Conservation (phyloP, 2,888 invertebrate genomes). For the Carcina quercana region DNA sequence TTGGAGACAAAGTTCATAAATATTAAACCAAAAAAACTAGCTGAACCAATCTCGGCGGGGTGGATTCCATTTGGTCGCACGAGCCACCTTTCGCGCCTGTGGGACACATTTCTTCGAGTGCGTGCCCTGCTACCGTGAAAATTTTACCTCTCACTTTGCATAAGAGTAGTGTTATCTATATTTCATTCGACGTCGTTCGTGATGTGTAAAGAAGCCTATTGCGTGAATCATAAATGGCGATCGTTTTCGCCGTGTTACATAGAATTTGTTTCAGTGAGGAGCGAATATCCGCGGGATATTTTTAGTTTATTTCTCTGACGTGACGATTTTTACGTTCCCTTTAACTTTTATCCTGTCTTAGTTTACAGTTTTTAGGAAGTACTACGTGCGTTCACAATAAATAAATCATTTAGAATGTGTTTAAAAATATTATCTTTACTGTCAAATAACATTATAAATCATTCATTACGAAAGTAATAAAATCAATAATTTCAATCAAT, state of each 20-base stretch:
- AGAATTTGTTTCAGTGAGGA: conserved; percentile 37
- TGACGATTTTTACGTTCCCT: conserved; percentile 25
- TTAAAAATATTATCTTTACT: no score
- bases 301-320: conserved; percentile 27
- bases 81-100: conserved; percentile 35
- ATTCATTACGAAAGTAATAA: no score
- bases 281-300: conserved; percentile 25
- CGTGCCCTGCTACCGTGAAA: conserved; percentile 49
- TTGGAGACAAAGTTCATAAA: conserved; percentile 58
- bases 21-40: conserved; percentile 64
- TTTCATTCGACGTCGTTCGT: conserved; percentile 48
- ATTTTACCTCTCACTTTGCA: conserved; percentile 57
- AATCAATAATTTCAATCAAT: no score
- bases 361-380: not conserved
- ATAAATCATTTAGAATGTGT: no score
- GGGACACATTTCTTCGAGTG: conserved; percentile 50
- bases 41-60: conserved; percentile 58
- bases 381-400: no score
- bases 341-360: conserved; percentile 12
- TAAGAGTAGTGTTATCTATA: conserved; percentile 58
- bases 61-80: conserved; percentile 50
- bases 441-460: no score
- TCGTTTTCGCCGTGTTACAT: conserved; percentile 50
- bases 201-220: conserved; percentile 53
- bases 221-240: conserved; percentile 62